Evolutionary conservation across 2,797 vertebrate species (phyloP), one percentile per base, ranked within the genome.

Genomic region (Molossus molossus): DNA sequence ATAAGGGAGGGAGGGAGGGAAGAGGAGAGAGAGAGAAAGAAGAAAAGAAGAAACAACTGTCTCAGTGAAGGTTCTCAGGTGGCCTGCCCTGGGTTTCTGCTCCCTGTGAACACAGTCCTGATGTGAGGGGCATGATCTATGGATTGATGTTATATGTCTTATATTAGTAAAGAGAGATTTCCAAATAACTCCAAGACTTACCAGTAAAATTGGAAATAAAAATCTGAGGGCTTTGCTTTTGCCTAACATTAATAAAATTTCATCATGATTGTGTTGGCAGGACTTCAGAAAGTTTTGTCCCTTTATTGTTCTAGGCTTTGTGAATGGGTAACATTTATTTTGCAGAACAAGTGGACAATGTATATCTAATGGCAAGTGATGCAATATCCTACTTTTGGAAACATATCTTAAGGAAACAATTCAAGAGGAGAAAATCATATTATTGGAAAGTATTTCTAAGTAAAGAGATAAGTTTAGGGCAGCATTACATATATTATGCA

Each of bases 351-450:
- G 12, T 83, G 77, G 79, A 73, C 5, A 79, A 75, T 48, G 48
- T 12, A 53, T 75, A 29, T 64, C n/a, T 64, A 87, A 87, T 82
- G 20, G 45, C 87, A 77, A 60, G 57, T 14, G 58, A 84, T 62
- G 23, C 29, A 57, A 83, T 55, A 70, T 80, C 40, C 67, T 83
- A 5, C 69, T 86, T 94, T 69, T 79, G 20, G 37, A 95, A 93
- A 76, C 10, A 29, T 55, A 67, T 57, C 50, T 87, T 93, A 80
- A 90, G 40, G 23, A 82, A 80, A 75, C 45, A 86, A 85, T 69
- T 92, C 45, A 95, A 83, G n/a, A 96, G 25, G 45, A 94, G 33
- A 94, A 91, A 85, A 91, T 73, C 4, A 65, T 72, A 89, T 87
- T 94, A 48, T 86, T 90, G 58, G 94, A 81, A 85, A 96, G 6